Conservation (phyloP, 1,140 invertebrate species). For the Luehdorfia chinensis region DNA sequence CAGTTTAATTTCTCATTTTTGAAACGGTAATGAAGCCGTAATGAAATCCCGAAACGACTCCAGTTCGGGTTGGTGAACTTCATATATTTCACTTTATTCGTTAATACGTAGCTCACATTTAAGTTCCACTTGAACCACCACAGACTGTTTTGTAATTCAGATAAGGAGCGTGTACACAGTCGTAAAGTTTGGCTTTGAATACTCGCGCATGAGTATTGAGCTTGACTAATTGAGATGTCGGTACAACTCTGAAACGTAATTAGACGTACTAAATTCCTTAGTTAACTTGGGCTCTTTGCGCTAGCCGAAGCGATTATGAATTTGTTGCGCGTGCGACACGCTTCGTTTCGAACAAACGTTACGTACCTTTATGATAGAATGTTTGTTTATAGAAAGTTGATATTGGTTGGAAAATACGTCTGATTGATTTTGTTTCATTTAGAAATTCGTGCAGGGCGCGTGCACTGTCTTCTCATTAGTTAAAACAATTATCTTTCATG, state of each 20-base stretch:
- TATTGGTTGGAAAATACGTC: too few relatives aligned
- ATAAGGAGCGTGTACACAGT: constrained; percentile 17
- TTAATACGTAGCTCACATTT: too few relatives aligned
- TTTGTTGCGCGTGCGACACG: constrained; percentile 49
- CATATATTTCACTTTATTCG: too few relatives aligned
- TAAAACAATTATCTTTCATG: too few relatives aligned
- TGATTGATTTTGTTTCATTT: too few relatives aligned
- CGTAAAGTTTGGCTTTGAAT: constrained; percentile 17
- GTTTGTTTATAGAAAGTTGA: constrained; percentile 14
- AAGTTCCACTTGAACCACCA: too few relatives aligned
- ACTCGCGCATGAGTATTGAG: constrained; percentile 23
- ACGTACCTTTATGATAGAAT: constrained; percentile 25
- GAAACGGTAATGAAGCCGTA: too few relatives aligned
- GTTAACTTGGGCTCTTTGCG: constrained; percentile 17
- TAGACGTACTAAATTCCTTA: constrained; percentile 44
- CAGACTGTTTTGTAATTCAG: constrained; percentile 15
- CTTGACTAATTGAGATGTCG: constrained; percentile 34
- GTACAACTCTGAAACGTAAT: constrained; percentile 29
- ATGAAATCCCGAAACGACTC: too few relatives aligned
- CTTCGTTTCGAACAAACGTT: constrained; percentile 31
- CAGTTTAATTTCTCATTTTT: too few relatives aligned
- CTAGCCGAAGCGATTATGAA: constrained; percentile 36
- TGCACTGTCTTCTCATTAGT: too few relatives aligned
- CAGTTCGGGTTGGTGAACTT: too few relatives aligned
- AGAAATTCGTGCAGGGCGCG: too few relatives aligned